Base-by-base conservation (phyloP, 2,113 vertebrate genomes). In the Periophthalmodon schlosseri region DNA sequence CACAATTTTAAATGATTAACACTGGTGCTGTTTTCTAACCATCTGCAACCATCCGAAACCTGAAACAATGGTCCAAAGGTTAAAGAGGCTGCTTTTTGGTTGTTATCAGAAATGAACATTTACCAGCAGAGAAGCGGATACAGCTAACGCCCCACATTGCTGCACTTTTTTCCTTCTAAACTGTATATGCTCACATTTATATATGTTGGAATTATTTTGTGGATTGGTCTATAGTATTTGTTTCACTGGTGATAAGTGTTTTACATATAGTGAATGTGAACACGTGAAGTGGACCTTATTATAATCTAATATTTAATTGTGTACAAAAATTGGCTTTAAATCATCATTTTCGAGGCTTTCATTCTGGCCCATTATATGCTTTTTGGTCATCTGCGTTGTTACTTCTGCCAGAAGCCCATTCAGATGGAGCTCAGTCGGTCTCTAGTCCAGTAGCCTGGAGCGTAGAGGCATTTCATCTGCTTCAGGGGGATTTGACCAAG, bases 401-500 rank as follows among this genome's bases (percentile, higher is more conserved):
- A 65, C 70, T 75, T 75, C 70, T 87, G 78, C 83, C 83, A 82
- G 74, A 79, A 82, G 82, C 71, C 82, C 79, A 72, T 86, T 86
- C 84, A 85, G 68, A 85, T 88, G 85, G 78, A 88, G 74, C 82
- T 68, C 76, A 77, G 80, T 82, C 81, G 70, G 36, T 73, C 82
- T 75, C 44, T 20, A 87, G 79, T 68, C 64, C 88, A 69, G 83
- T 81, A 84, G 90, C 88, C 83, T 81, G 72, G 70, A 89, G 91
- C 84, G 84, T 76, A 67, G 80, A 86, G 87, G 86, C 85, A 83
- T 92, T 92, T 93, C 76, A 88, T 82, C 88, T 88, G 82, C 77
- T 93, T 91, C 76, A 80, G 86, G 73, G 85, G 87, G 90, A 93
- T 93, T 92, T 91, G 76, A 92, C 89, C 82, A 83, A 93, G 92